Conservation (phyloP, 2,888 invertebrate species). For the Mesodorylaimus sp. region DNA sequence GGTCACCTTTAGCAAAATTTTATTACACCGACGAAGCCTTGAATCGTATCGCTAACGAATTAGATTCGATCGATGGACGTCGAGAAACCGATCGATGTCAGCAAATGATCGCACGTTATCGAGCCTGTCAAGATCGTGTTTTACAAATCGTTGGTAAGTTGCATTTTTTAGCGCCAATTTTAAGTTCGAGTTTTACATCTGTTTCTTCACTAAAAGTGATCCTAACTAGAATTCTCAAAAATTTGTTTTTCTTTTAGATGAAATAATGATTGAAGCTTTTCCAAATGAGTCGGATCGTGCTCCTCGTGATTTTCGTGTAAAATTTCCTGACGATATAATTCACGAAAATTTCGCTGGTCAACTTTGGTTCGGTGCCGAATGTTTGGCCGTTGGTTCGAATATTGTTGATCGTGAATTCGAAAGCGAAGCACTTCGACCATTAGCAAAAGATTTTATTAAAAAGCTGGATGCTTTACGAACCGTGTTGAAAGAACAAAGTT, state of each 20-base stretch:
- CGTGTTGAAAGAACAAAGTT: constrained; percentile 59
- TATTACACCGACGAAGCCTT: constrained; percentile 94
- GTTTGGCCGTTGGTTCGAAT: constrained; percentile 89
- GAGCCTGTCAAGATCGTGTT: constrained; percentile 55
- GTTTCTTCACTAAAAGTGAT: too few species aligned
- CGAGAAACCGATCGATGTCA: constrained; percentile 94
- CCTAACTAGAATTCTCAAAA: background rate
- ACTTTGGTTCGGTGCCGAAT: constrained; percentile 99
- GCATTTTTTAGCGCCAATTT: too few species aligned
- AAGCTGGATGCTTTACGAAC: constrained; percentile 79
- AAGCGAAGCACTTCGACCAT: constrained; percentile 81
- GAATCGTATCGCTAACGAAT: constrained; percentile 77
- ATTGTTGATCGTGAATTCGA: constrained; percentile 92
- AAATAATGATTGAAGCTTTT: constrained; percentile 25
- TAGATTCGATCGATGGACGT: constrained; percentile 97
- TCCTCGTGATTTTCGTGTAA: constrained; percentile 72
- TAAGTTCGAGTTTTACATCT: too few species aligned
- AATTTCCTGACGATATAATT: constrained; percentile 94
- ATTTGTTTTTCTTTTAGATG: constrained; percentile 17
- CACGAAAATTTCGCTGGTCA: constrained; percentile 95
- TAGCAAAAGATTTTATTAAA: constrained; percentile 87
- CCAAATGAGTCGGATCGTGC: constrained; percentile 26
- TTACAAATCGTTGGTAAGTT: constrained; percentile 26
- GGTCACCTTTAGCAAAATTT: constrained; percentile 78
- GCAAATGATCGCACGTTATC: constrained; percentile 73